phyloP scores from a whole-genome alignment of 2,888 invertebrate genomes.

The Drosophila colorata region DNA sequence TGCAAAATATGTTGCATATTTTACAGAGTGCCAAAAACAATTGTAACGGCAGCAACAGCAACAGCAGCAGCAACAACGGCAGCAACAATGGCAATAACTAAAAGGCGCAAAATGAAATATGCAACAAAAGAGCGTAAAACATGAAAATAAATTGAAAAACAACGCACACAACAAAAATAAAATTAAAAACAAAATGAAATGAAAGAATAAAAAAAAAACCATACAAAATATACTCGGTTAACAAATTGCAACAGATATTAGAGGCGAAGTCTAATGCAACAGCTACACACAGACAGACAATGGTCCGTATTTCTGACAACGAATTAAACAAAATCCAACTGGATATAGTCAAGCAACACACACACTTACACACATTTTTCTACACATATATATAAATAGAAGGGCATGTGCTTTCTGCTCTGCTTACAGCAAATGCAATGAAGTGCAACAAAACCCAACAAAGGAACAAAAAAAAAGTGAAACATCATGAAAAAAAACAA shows the following conservation, averaged over 20 bases:
- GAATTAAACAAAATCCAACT: conserved; percentile 71
- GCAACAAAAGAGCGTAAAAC: conserved; percentile 75
- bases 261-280: conserved; percentile 73
- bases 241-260: conserved; percentile 78
- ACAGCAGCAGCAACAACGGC: conserved; percentile 16
- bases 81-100: conserved; percentile 67
- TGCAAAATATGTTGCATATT: conserved; percentile 78
- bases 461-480: conserved; percentile 21
- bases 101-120: conserved; percentile 77
- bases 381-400: conserved; percentile 3
- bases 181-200: conserved; percentile 1
- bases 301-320: conserved; percentile 67
- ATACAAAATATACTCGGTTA: conserved; percentile 60
- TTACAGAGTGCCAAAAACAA: conserved; percentile 61
- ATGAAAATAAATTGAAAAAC: conserved; percentile 74
- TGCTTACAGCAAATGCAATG: conserved; percentile 58
- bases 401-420: conserved; percentile 19
- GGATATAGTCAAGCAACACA: conserved; percentile 24
- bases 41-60: conserved; percentile 33
- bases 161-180: conserved; percentile 8
- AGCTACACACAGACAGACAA: conserved; percentile 36
- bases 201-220: conserved; percentile 13
- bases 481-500: conserved; percentile 10
- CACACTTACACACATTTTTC: background rate
- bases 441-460: conserved; percentile 51